Evolutionary conservation across 2,888 invertebrate species (phyloP), one percentile per base, ranked within the genome.

Genomic region (Agriopis marginaria): DNA sequence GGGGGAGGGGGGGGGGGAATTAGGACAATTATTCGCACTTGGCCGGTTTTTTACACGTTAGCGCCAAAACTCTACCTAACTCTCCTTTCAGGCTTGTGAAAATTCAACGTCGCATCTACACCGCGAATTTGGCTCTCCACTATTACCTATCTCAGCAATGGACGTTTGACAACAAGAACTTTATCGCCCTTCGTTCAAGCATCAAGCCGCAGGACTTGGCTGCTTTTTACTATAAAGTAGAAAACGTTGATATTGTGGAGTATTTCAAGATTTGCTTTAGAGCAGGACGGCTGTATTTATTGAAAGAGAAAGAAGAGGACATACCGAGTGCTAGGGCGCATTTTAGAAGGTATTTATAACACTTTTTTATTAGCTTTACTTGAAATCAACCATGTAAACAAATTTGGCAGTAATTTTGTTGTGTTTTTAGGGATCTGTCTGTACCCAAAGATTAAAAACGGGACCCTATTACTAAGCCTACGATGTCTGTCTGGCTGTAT

Each of bases 61-160:
- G n/a, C n/a, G n/a, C n/a, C 10, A 44, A 44, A 10, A 44, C 44
- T 3, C 10, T 10, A 10, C 8, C 5, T 47, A n/a, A 5, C 7
- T 45, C 7, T 14, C 2, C 23, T 85, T 84, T 8, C 84, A 98
- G 98, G 90, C 92, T 98, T 70, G 88, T 98, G 10, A 96, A 95
- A 87, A 84, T 98, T 40, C 98, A 98, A 83, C 95, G 97, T n/a
- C 96, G 96, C 76, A 96, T 99, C 60, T 98, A 96, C 87, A 95
- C 95, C 32, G 97, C 98, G 0, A 96, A 97, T 80, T 91, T 94
- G 64, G 97, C 97, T 0, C 85, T 99, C 3, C 92, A 95, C 12
- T 97, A 97, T 85, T 99, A 98, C 83, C 94, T 97, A 0, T 95
- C 94, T 0, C 96, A 97, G 78, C 95, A 97, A 75, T 99, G 98